Conservation (phyloP, 1,140 invertebrate species). For the Drosophila nasuta region DNA sequence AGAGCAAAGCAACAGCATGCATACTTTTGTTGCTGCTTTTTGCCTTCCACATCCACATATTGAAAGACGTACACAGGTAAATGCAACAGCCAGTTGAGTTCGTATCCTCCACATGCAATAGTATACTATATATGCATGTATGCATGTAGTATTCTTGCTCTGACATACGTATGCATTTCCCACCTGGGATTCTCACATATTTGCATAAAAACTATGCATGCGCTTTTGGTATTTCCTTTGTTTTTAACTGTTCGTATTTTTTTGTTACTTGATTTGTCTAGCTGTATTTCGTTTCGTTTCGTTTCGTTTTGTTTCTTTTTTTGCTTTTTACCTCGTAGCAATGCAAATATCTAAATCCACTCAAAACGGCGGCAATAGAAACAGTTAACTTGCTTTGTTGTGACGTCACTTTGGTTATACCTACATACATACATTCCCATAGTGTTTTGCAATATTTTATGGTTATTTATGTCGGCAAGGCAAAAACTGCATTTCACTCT, state of each 20-base stretch:
- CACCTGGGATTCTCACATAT: conserved; percentile 41
- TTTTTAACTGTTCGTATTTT: conserved; percentile 27
- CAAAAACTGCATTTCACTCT: conserved; percentile 8
- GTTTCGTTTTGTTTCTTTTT: conserved; percentile 10
- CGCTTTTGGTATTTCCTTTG: conserved; percentile 31
- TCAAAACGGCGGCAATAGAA: conserved; percentile 50
- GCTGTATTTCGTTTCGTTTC: conserved; percentile 15
- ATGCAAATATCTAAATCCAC: conserved; percentile 66
- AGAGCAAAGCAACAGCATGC: conserved; percentile 42
- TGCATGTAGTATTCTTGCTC: neutral
- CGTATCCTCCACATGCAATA: no score
- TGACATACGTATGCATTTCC: conserved; percentile 48
- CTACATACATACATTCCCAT: neutral
- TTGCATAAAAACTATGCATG: conserved; percentile 77
- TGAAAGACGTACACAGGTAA: conserved; percentile 49
- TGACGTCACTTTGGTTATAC: conserved; percentile 24
- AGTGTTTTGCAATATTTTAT: conserved; percentile 32
- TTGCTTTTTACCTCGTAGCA: conserved; percentile 15
- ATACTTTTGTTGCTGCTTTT: neutral
- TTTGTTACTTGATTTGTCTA: conserved; percentile 24
- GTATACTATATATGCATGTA: no score
- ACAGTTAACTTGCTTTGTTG: conserved; percentile 18
- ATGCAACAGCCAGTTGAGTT: conserved; percentile 3
- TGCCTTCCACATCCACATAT: conserved; percentile 43
- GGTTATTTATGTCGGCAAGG: conserved; percentile 41